Conservation (phyloP, 2,888 invertebrate genomes). For the Drosophila neutralis region DNA sequence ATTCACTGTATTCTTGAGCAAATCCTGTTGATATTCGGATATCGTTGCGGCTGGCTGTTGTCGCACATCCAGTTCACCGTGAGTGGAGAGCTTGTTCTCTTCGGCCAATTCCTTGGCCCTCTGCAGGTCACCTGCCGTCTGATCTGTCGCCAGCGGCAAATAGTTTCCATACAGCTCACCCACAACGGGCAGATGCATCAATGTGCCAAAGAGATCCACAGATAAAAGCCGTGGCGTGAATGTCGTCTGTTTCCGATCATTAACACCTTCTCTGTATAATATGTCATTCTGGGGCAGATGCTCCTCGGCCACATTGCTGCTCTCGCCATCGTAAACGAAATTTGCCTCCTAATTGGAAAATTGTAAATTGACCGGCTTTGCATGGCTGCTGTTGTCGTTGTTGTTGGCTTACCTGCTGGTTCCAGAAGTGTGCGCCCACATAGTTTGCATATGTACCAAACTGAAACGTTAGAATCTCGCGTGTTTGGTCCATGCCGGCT, state of each 20-base stretch:
- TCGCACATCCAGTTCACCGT: slow-evolving; percentile 87
- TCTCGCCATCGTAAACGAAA: slow-evolving; percentile 52
- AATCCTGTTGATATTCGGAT: slow-evolving; percentile 89
- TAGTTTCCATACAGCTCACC: slow-evolving; percentile 88
- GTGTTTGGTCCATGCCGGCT: slow-evolving; percentile 53
- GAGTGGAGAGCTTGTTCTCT: slow-evolving; percentile 55
- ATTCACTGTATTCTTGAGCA: slow-evolving; percentile 81
- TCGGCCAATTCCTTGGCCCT: slow-evolving; percentile 66
- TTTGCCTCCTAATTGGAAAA: slow-evolving; percentile 56
- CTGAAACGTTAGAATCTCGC: slow-evolving; percentile 94
- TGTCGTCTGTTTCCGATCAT: slow-evolving; percentile 89
- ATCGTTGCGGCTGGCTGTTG: slow-evolving; percentile 86
- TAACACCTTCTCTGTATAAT: slow-evolving; percentile 92
- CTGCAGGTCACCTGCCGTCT: slow-evolving; percentile 53
- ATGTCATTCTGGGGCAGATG: slow-evolving; percentile 89
- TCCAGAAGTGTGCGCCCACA: slow-evolving; percentile 97
- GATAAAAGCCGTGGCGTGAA: slow-evolving; percentile 93
- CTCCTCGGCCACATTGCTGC: slow-evolving; percentile 33
- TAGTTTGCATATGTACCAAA: slow-evolving; percentile 96
- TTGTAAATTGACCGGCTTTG: slow-evolving; percentile 5
- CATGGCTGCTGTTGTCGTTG: not conserved
- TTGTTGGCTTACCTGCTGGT: slow-evolving; percentile 89
- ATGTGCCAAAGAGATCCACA: slow-evolving; percentile 92
- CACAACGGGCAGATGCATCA: slow-evolving; percentile 89
- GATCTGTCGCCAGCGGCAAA: slow-evolving; percentile 50